Conservation (phyloP, 2,797 vertebrate species). For the Rousettus madagascariensis region DNA sequence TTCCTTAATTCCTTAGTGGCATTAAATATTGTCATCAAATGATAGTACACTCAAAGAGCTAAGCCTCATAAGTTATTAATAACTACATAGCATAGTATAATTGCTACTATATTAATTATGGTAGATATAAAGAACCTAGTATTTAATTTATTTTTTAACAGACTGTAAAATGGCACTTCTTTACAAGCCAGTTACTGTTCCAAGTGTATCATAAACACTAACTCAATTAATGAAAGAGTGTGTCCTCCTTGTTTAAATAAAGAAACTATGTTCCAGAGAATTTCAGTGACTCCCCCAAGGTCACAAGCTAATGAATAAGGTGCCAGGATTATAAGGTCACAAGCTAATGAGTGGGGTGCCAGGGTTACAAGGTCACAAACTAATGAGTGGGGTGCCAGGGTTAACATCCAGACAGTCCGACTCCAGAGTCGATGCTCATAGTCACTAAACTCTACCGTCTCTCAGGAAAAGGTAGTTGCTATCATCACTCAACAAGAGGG, state of each 20-base stretch:
- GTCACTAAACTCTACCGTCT: not conserved
- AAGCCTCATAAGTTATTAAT: not conserved
- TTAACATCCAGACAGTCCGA: not conserved
- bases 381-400: not conserved
- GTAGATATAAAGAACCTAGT: not conserved
- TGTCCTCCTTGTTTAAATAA: not conserved
- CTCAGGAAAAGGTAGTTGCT: not conserved
- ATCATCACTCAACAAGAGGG: not conserved
- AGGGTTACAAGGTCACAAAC: no score
- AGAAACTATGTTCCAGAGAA: not conserved
- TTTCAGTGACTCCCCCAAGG: not conserved
- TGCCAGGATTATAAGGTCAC: not conserved
- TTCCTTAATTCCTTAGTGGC: not conserved
- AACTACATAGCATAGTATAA: not conserved
- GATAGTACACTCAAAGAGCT: not conserved
- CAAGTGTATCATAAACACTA: not conserved
- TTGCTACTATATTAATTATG: not conserved
- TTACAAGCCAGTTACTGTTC: not conserved
- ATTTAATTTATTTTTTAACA: conserved; percentile 14
- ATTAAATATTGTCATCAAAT: not conserved
- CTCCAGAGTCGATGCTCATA: not conserved
- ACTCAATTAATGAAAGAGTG: not conserved
- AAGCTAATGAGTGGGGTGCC: no score
- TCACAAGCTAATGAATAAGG: not conserved
- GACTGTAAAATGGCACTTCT: not conserved